Base-by-base conservation (phyloP, 2,113 vertebrate genomes). In the Vidua chalybeata region DNA sequence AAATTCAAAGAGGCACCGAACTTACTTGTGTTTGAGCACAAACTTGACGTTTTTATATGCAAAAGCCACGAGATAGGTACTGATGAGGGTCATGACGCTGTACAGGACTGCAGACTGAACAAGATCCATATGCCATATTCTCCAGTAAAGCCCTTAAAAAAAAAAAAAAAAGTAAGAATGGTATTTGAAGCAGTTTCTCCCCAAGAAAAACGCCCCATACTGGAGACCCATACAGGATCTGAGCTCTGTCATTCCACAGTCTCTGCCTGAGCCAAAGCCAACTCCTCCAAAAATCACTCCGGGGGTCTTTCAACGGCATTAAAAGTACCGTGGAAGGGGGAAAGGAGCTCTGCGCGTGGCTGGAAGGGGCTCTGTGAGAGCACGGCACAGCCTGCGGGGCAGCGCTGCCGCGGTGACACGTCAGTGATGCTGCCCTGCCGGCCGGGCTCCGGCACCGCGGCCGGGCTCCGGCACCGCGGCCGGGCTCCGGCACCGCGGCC, bases 31-130 rank as follows among this genome's bases (percentile, higher is more conserved):
- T 93, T 99, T 99, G 71, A 99, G 99, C 56, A 99, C 99, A 97
- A 99, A 99, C 94, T 99, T 99, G 84, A 99, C 99, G 1, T 99
- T 99, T 98, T 99, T 99, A 96, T 99, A 99, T 0, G 99, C 99
- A 67, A 99, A 99, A 61, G 99, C 99, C 39, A 99, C 99, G 24
- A 99, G 97, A 33, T 99, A 99, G 11, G 99, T 99, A 95, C 99
- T 99, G 97, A 99, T 98, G 51, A 99, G 98, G 2, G 99, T 99
- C 99, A 99, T 99, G 21, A 99, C 99, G 1, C 98, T 98, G n/a
- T 99, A 99, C 20, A 99, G 96, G 18, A 99, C 99, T 10, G 99
- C 99, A 8, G 99, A 99, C 97, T 99, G 99, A 85, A 99, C 98
- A 4, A 99, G 98, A 82, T 99, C 99, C 99, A 99, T 99, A 13